A percentile compares a stretch with the other conserved stretches of the same genome.
Evolutionary conservation across 2,888 invertebrate species (phyloP).

Genomic region (Timema podura): DNA sequence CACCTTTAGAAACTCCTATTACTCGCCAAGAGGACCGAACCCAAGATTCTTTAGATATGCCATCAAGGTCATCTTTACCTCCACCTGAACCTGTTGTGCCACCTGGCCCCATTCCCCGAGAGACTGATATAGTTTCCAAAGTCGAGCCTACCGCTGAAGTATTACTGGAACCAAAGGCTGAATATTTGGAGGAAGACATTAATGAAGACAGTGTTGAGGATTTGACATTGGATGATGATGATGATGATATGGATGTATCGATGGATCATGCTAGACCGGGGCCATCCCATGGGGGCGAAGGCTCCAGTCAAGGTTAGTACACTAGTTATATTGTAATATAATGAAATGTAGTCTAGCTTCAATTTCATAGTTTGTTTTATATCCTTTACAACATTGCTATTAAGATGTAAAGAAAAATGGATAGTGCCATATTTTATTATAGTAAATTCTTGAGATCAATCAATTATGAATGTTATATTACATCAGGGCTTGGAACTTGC

Average conservation of each 20-base stretch:
- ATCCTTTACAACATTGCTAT: too few species aligned
- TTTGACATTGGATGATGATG: conserved; percentile 73
- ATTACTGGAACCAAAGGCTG: conserved; percentile 69
- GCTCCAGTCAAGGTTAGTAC: conserved; percentile 24
- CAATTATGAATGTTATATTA: too few species aligned
- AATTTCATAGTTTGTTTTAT: too few species aligned
- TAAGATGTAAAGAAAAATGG: too few species aligned
- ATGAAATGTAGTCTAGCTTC: too few species aligned
- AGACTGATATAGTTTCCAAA: conserved; percentile 26
- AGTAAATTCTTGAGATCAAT: too few species aligned
- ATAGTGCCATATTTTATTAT: too few species aligned
- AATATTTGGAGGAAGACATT: conserved; percentile 63
- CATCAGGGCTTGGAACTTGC: too few species aligned
- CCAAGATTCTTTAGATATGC: conserved; percentile 16
- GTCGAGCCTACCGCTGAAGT: conserved; percentile 29
- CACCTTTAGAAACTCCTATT: conserved; percentile 7
- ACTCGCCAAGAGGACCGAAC: conserved; percentile 14
- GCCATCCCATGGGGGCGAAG: conserved; percentile 50
- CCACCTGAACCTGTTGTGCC: conserved; percentile 22
- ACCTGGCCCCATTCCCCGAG: conserved; percentile 21
- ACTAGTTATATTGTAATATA: not conserved
- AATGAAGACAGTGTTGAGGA: conserved; percentile 78
- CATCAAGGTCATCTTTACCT: conserved; percentile 10
- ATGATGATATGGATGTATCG: conserved; percentile 60
- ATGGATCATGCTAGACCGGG: conserved; percentile 65